phyloP scores from a whole-genome alignment of 2,113 vertebrate genomes.

The Protobothrops flavoviridis region DNA sequence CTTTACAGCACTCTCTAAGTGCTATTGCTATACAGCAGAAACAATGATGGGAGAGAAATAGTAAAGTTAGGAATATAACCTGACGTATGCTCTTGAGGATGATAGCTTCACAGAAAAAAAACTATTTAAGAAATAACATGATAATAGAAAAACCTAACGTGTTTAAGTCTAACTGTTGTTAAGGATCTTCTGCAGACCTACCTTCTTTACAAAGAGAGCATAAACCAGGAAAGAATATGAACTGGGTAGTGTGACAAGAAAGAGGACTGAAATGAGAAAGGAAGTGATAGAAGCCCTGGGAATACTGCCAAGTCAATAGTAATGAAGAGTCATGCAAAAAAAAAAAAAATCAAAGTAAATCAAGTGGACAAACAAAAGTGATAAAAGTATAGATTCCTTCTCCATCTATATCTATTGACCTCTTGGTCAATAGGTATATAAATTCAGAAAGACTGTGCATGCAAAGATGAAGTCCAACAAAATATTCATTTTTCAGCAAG shows the following conservation, averaged over 20 bases:
- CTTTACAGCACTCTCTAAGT: not conserved
- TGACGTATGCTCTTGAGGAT: not conserved
- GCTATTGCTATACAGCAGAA: not conserved
- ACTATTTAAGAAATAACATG: not conserved
- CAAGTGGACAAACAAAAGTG: not conserved
- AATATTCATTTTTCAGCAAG: not conserved
- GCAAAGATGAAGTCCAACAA: not conserved
- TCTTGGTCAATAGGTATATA: not conserved
- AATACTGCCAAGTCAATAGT: not conserved
- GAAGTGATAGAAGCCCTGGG: not conserved
- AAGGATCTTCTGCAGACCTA: not conserved
- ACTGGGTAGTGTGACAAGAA: not conserved
- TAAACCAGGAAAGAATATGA: not conserved
- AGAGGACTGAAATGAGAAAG: not conserved
- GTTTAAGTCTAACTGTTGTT: not conserved
- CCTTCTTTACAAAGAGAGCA: not conserved
- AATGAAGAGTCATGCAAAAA: not conserved
- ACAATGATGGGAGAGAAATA: not conserved
- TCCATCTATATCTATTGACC: not conserved
- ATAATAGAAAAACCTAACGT: not conserved
- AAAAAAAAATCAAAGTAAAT: not conserved
- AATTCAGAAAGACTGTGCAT: not conserved
- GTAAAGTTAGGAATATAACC: not conserved
- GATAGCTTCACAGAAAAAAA: not conserved
- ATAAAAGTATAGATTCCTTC: not conserved